Conservation (phyloP, 2,888 invertebrate species). For the Tineola bisselliella region DNA sequence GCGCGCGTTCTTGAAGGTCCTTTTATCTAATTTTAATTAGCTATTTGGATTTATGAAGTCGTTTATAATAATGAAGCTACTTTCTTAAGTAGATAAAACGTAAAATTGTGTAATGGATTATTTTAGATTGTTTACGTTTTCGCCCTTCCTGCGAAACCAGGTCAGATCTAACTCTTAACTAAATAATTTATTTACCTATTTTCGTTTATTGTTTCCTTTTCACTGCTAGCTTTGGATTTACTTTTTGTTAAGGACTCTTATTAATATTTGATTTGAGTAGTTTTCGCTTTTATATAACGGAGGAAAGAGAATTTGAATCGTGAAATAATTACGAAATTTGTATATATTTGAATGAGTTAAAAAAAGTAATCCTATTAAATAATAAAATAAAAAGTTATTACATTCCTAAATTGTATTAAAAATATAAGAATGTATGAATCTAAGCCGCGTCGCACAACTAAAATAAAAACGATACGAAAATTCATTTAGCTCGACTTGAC, state of each 20-base stretch:
- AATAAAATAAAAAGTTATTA: no score
- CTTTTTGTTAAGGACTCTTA: background rate
- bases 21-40: conserved; percentile 6
- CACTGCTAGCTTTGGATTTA: background rate
- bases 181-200: background rate
- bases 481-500: no score
- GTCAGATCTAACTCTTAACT: background rate
- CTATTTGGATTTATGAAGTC: conserved; percentile 12
- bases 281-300: no score
- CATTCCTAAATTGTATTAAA: no score
- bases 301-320: no score
- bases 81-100: background rate
- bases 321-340: no score
- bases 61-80: conserved; percentile 7
- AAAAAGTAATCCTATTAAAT: no score
- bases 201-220: background rate
- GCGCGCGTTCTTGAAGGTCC: background rate
- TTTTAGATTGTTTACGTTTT: background rate
- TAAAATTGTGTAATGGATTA: background rate
- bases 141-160: background rate
- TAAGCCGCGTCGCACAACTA: no score
- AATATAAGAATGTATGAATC: no score
- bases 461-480: no score
- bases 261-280: no score
- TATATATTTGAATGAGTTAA: no score